Evolutionary conservation across 1,140 invertebrate genomes (phyloP).

Genomic region (Anastrepha obliqua): DNA sequence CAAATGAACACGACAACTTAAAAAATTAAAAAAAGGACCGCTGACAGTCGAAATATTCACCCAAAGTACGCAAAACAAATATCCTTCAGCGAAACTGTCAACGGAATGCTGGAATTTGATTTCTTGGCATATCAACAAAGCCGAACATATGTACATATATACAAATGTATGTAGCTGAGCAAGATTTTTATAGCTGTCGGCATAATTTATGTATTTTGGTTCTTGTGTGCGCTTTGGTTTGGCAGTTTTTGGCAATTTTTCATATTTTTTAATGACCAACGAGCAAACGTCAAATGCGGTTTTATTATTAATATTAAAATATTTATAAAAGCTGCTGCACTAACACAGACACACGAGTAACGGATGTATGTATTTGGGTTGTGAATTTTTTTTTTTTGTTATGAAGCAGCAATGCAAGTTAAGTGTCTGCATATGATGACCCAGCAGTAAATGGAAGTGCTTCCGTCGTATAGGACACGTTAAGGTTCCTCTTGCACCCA

Average conservation of each 20-base stretch:
- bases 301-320: constrained; percentile 53
- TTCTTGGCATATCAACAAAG: constrained; percentile 34
- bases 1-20: constrained; percentile 38
- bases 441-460: no score
- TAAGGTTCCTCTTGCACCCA: no score
- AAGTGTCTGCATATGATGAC: constrained; percentile 69
- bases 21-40: background rate
- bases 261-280: constrained; percentile 51
- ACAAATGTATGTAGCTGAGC: background rate
- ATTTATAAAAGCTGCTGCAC: background rate
- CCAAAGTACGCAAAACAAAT: background rate
- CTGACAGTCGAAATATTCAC: background rate
- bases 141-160: background rate
- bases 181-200: constrained; percentile 47
- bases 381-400: constrained; percentile 62
- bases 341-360: background rate
- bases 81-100: constrained; percentile 46
- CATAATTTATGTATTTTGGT: constrained; percentile 24
- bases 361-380: constrained; percentile 56
- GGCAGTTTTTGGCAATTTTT: constrained; percentile 52
- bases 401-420: constrained; percentile 70
- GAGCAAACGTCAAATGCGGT: constrained; percentile 43
- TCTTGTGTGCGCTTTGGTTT: background rate
- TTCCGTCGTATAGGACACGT: no score
- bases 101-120: background rate